These are phyloP conservation scores for Phoenoteleia sp. DNA, from an alignment of 2,888 invertebrate species.

Conservation along the genomic window DNA sequence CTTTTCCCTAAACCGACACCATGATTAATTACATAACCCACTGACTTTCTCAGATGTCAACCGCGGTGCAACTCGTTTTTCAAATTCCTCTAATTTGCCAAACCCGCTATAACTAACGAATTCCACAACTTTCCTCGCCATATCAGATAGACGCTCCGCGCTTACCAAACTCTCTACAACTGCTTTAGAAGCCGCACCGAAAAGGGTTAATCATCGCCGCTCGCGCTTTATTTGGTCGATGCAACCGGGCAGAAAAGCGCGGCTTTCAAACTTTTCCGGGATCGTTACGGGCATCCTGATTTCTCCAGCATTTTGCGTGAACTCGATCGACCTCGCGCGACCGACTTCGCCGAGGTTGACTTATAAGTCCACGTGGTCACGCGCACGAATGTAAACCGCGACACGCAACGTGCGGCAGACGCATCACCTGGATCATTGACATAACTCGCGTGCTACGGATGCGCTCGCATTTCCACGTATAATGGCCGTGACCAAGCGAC, in stretches of 20 bases:
- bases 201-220: conserved; percentile 46
- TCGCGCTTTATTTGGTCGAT: conserved; percentile 67
- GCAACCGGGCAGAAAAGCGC: conserved; percentile 20
- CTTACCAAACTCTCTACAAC: conserved; percentile 40
- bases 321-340: conserved; percentile 84
- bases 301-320: conserved; percentile 76
- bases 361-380: conserved; percentile 67
- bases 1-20: too few relatives aligned
- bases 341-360: conserved; percentile 80
- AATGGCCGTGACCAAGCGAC: conserved; percentile 30
- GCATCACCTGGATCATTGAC: conserved; percentile 50
- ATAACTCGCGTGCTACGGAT: conserved; percentile 49
- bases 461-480: conserved; percentile 32
- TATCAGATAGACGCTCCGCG: conserved; percentile 18
- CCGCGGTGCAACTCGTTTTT: conserved; percentile 33
- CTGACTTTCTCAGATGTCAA: conserved; percentile 53
- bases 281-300: conserved; percentile 61
- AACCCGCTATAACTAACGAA: neutral
- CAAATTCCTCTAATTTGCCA: conserved; percentile 14
- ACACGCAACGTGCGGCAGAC: conserved; percentile 30
- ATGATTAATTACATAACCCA: neutral
- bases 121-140: neutral
- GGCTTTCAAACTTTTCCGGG: conserved; percentile 63
- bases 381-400: conserved; percentile 40
- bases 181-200: conserved; percentile 31